Evolutionary conservation across 2,797 vertebrate species (phyloP).

Genomic region (Pterois miles): DNA sequence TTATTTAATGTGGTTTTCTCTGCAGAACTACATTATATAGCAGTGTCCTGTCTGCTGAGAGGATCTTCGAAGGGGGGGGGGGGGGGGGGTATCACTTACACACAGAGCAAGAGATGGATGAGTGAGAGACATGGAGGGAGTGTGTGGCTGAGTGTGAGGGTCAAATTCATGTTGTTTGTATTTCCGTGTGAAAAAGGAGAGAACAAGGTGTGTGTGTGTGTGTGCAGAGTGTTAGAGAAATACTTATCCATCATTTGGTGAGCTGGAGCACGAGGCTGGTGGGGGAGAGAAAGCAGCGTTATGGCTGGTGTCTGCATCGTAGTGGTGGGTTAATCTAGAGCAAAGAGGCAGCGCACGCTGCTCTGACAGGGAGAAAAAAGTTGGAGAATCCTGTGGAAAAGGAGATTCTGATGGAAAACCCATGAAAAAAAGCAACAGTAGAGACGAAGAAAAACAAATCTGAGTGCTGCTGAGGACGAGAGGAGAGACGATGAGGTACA

Average conservation of each 20-base stretch:
- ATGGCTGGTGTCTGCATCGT: constrained; percentile 37
- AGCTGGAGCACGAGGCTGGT: constrained; percentile 11
- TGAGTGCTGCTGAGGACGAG: constrained; percentile 52
- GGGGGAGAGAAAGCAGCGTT: constrained; percentile 39
- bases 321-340: constrained; percentile 60
- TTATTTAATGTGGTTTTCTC: constrained; percentile 39
- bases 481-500: constrained; percentile 48
- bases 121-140: constrained; percentile 39
- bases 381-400: constrained; percentile 82
- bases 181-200: constrained; percentile 45
- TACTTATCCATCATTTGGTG: constrained; percentile 62
- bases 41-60: constrained; percentile 31
- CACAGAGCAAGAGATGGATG: constrained; percentile 34
- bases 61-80: constrained; percentile 13
- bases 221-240: constrained; percentile 30
- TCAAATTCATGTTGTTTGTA: constrained; percentile 41
- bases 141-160: constrained; percentile 29
- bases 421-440: constrained; percentile 61
- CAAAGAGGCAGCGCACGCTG: constrained; percentile 37
- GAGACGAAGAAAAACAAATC: constrained; percentile 71
- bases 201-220: not conserved
- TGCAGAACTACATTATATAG: constrained; percentile 18
- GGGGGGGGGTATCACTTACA: constrained; percentile 47
- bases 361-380: constrained; percentile 66
- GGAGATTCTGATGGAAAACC: constrained; percentile 77